These are phyloP conservation scores for Diplodus puntazzo DNA, from an alignment of 2,797 vertebrate genomes.

Conservation along the genomic window DNA sequence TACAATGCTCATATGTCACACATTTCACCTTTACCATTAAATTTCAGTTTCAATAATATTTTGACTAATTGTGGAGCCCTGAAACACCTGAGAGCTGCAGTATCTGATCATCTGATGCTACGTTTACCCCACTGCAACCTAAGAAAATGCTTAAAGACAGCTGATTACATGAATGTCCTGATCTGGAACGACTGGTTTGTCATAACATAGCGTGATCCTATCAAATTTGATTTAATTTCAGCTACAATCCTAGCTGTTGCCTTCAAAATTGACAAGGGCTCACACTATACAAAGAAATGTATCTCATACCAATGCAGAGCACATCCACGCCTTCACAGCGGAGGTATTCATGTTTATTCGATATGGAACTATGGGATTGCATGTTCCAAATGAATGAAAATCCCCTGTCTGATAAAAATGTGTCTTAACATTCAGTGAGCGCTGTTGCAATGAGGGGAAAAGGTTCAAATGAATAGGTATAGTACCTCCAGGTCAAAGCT, in stretches of 20 bases:
- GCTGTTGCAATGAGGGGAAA: slow-evolving; percentile 7
- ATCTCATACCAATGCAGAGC: slow-evolving; percentile 8
- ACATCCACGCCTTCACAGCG: not conserved
- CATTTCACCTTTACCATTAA: no score
- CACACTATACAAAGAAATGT: slow-evolving; percentile 9
- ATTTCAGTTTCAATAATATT: no score
- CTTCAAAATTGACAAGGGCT: not conserved
- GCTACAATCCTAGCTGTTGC: not conserved
- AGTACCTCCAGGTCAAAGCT: slow-evolving; percentile 4
- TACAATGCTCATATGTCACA: no score
- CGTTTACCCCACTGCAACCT: slow-evolving; percentile 25
- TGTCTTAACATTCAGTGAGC: slow-evolving; percentile 28
- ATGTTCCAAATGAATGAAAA: slow-evolving; percentile 47
- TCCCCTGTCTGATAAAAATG: slow-evolving; percentile 22
- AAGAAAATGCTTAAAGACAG: slow-evolving; percentile 14
- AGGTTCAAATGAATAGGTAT: slow-evolving; percentile 23
- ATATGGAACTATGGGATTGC: slow-evolving; percentile 8
- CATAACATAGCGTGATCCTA: not conserved
- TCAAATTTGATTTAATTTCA: not conserved
- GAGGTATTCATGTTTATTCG: slow-evolving; percentile 1
- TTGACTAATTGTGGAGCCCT: no score
- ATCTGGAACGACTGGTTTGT: not conserved
- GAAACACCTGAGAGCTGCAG: not conserved
- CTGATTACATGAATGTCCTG: not conserved
- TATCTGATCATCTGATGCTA: slow-evolving; percentile 17